Conservation (phyloP, 92 coral and sea anemone species). For the Palythoa grandiflora region DNA sequence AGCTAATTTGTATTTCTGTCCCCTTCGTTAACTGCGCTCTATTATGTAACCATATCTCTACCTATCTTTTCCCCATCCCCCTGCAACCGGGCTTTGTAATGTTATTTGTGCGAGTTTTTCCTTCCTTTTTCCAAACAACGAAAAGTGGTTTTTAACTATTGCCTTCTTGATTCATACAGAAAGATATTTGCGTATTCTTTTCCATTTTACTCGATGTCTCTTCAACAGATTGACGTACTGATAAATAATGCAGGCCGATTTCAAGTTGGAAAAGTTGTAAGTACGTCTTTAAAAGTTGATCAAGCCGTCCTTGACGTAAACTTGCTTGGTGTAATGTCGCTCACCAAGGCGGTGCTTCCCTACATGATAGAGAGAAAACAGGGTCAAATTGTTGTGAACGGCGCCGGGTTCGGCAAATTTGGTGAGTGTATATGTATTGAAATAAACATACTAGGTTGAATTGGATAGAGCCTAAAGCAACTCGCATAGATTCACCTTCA, state of each 20-base stretch:
- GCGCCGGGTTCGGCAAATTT: conserved; percentile 56
- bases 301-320: conserved; percentile 52
- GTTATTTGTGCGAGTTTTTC: too few relatives aligned
- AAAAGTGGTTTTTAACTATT: too few relatives aligned
- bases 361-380: conserved; percentile 53
- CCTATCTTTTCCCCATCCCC: too few relatives aligned
- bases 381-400: conserved; percentile 64
- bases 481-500: neutral
- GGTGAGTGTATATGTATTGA: conserved; percentile 46
- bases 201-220: neutral
- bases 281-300: conserved; percentile 49
- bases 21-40: too few relatives aligned
- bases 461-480: neutral
- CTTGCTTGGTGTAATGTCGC: conserved; percentile 59
- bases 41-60: too few relatives aligned
- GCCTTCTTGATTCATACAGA: too few relatives aligned
- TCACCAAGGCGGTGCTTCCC: conserved; percentile 74
- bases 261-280: conserved; percentile 28
- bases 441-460: too few relatives aligned
- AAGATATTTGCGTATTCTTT: too few relatives aligned
- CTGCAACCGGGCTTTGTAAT: too few relatives aligned
- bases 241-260: conserved; percentile 69
- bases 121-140: neutral
- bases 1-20: too few relatives aligned
- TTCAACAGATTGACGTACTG: conserved; percentile 61